Percentiles rank a stretch among this genome's conserved stretches.
Conservation (phyloP, 2,797 vertebrate genomes). For the Pteropus rufus region DNA sequence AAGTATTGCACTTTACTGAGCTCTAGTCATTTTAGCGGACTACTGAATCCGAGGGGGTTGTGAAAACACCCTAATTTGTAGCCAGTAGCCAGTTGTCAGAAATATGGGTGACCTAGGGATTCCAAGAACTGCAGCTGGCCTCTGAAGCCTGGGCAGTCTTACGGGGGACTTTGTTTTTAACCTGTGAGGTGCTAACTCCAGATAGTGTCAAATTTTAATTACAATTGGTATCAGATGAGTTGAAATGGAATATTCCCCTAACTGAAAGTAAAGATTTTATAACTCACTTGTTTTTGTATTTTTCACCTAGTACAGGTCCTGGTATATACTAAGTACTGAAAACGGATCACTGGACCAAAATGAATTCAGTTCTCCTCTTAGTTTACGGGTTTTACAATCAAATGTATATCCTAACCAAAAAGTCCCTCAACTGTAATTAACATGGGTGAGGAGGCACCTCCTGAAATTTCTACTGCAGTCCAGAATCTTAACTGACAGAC, state of each 20-base stretch:
- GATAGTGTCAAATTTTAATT: neutral
- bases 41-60: neutral
- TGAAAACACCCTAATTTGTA: neutral
- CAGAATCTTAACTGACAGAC: constrained; percentile 66
- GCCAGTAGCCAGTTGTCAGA: neutral
- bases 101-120: neutral
- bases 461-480: constrained; percentile 43
- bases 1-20: neutral
- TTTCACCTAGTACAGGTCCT: constrained; percentile 39
- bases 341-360: constrained; percentile 39
- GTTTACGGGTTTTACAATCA: constrained; percentile 8
- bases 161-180: neutral
- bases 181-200: neutral
- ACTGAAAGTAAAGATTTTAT: neutral
- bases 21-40: neutral
- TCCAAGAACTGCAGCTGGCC: neutral
- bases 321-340: constrained; percentile 58
- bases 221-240: neutral
- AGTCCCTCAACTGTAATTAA: constrained; percentile 42
- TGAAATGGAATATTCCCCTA: neutral
- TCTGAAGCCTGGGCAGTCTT: neutral
- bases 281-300: neutral
- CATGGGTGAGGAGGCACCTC: constrained; percentile 2
- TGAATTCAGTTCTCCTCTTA: constrained; percentile 15
- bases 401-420: neutral